Base-by-base conservation (phyloP, 2,888 invertebrate genomes). In the Prosapia bicincta region DNA sequence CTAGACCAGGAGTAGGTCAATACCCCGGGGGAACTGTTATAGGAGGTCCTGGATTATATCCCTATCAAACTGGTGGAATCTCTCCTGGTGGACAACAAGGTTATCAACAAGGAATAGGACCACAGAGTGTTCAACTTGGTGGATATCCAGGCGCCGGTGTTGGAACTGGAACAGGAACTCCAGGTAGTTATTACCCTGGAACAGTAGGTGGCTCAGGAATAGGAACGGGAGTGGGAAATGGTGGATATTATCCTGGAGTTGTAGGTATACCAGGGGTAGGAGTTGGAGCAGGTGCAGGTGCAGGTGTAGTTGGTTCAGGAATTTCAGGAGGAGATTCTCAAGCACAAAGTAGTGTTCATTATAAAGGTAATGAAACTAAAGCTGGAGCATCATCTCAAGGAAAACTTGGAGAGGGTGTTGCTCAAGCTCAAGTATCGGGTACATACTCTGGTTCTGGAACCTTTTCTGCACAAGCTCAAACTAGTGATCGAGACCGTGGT, bases 321-420 rank as follows among this genome's bases (percentile, higher is more conserved):
- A 3, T 20, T 20, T n/a, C 20, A 10, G 78, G 73, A 5, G 81
- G 80, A 38, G 82, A 81, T 72, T 79, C 82, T 13, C 82, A 82
- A 77, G 81, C 81, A 26, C 78, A 81, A 72, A 81, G 80, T 23
- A 81, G 79, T 66, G 76, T 82, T 38, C 78, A 79, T 68, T 80
- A 81, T 74, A 81, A 81, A 54, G 81, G 81, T 9, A 81, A 80
- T 66, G 82, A 81, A 76, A 94, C 94, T 0, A 89, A 90, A 80
- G 94, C 94, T 0, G 89, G 89, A 77, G 94, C 94, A 0, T 89
- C 91, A 73, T 91, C 95, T 24, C 92, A 92, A 84, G 95, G 95
- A 10, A 90, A 89, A 79, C 91, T 90, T 81, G 89, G 89, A 43
- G 90, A 91, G 77, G 94, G 93, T 6, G 90, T 90, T 0, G 92